Conservation (phyloP, 2,113 vertebrate genomes). For the Corvus hawaiiensis region DNA sequence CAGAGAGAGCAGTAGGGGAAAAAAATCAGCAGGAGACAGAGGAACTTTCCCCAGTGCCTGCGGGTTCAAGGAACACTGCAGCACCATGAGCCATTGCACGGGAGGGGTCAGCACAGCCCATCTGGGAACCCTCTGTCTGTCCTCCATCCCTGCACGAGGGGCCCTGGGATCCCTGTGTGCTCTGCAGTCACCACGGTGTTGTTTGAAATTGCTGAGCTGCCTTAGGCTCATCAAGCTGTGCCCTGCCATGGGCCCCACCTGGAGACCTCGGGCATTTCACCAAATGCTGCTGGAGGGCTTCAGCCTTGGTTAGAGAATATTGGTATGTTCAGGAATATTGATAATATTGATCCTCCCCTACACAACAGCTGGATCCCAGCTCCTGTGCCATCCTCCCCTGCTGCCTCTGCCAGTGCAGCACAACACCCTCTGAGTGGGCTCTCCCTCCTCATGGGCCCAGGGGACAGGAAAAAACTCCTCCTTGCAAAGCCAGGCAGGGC, state of each 20-base stretch:
- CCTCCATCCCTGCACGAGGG: not conserved
- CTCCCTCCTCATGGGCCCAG: not conserved
- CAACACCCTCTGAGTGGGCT: not conserved
- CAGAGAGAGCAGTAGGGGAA: not conserved
- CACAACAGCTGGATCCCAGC: not conserved
- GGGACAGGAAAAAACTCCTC: not conserved
- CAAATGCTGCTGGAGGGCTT: not conserved
- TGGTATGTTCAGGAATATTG: not conserved
- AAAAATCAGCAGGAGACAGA: not conserved
- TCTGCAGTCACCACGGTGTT: not conserved
- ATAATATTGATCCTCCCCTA: not conserved
- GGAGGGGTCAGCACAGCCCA: not conserved
- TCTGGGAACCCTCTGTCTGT: not conserved
- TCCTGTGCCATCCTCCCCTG: not conserved
- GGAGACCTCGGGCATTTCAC: not conserved
- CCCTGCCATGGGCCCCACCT: not conserved
- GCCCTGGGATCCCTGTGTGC: not conserved
- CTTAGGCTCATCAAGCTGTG: fast-evolving
- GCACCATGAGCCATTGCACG: not conserved
- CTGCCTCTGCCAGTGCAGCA: not conserved
- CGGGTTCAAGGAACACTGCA: not conserved
- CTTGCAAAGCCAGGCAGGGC: not conserved
- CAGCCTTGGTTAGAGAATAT: not conserved
- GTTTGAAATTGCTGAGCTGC: not conserved
- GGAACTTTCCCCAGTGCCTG: not conserved